Conservation (phyloP, 2,888 invertebrate genomes). For the Pollenia labialis region DNA sequence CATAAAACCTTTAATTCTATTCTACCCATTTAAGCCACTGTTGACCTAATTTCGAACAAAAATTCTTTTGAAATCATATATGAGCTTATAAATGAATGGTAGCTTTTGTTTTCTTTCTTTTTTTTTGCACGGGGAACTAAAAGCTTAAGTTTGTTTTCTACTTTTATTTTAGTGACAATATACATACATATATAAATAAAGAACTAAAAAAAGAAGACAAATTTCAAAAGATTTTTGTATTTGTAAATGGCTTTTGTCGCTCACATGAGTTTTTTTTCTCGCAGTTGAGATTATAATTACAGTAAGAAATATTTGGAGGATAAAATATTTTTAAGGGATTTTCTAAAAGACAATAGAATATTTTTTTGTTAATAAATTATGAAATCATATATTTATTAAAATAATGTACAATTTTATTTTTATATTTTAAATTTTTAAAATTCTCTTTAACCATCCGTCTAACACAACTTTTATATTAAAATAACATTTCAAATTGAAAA, state of each 20-base stretch:
- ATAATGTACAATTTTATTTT: too few species aligned
- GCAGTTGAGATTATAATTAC: too few species aligned
- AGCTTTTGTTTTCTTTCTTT: not conserved
- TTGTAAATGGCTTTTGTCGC: slow-evolving; percentile 20
- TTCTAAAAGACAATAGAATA: too few species aligned
- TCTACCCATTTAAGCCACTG: slow-evolving; percentile 55
- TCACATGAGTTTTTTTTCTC: not conserved
- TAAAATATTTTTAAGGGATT: too few species aligned
- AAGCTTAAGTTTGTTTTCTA: slow-evolving; percentile 12
- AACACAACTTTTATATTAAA: too few species aligned
- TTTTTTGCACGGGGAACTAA: not conserved
- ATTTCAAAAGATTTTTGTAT: not conserved
- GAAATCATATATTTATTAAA: too few species aligned
- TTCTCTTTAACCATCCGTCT: too few species aligned
- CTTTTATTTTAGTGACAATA: slow-evolving; percentile 18
- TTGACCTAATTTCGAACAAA: slow-evolving; percentile 68
- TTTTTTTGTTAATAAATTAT: too few species aligned
- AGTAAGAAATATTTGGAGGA: too few species aligned
- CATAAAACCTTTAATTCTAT: slow-evolving; percentile 50
- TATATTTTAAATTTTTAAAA: too few species aligned
- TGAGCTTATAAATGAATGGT: slow-evolving; percentile 14
- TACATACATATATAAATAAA: not conserved
- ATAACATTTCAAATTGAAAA: too few species aligned
- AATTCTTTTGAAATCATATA: slow-evolving; percentile 51
- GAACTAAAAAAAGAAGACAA: not conserved